These are phyloP conservation scores for Polydrusus cervinus DNA, from an alignment of 2,888 invertebrate genomes.

Conservation along the genomic window DNA sequence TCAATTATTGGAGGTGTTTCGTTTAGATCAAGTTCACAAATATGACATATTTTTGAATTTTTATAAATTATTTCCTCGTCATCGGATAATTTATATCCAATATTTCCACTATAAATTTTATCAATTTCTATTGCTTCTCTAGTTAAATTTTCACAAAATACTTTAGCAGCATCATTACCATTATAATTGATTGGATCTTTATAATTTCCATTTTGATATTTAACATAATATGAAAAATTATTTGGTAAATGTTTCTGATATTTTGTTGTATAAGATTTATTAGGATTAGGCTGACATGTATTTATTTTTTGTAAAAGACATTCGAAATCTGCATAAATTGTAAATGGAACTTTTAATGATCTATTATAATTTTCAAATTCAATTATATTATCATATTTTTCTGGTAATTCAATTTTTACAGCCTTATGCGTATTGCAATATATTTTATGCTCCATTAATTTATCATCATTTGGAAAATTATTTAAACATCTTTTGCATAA, in stretches of 20 bases:
- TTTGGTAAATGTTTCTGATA: slow-evolving; percentile 8
- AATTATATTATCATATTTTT: slow-evolving; percentile 5
- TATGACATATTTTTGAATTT: background rate
- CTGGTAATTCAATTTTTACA: background rate
- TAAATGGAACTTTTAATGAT: background rate
- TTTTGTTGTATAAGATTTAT: background rate
- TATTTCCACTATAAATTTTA: background rate
- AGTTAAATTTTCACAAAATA: slow-evolving; percentile 2
- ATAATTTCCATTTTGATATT: background rate
- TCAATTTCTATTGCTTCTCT: background rate
- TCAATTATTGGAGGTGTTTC: background rate
- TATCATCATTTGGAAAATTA: background rate
- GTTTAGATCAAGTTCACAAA: background rate
- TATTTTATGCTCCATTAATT: background rate
- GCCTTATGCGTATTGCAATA: slow-evolving; percentile 2
- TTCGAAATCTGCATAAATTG: slow-evolving; percentile 5
- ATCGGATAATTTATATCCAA: background rate
- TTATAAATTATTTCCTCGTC: background rate
- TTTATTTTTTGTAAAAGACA: slow-evolving; percentile 2
- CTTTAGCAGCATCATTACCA: slow-evolving; percentile 2
- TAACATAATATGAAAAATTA: background rate
- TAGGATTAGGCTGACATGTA: background rate
- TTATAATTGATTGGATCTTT: background rate
- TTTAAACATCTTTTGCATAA: slow-evolving; percentile 7
- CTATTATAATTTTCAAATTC: background rate